Evolutionary conservation across 1,140 invertebrate species (phyloP), one percentile per base, ranked within the genome.

Genomic region (Drosophila lacteicornis): DNA sequence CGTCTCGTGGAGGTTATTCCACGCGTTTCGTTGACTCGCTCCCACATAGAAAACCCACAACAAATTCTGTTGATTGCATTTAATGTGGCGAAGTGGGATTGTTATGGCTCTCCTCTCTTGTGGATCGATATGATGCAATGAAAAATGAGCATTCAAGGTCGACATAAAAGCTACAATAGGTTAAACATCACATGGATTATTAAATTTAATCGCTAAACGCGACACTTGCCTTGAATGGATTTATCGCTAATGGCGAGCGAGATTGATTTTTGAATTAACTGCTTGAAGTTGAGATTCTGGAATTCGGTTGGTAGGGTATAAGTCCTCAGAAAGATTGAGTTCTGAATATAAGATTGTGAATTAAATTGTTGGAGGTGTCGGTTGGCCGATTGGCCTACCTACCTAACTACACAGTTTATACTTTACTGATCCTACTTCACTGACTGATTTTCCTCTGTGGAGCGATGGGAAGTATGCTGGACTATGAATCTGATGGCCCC

Each of bases 1-100:
- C 84, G 84, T 88, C 84, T 88, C 59, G 73, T 83, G 51, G 80
- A 67, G 50, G 79, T 69, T 79, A 79, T 79, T 85, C 75, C 75
- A 81, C 75, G 81, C 85, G 85, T 74, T 80, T 75, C 79, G 84
- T 53, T 87, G 84, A 45, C 47, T 82, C 42, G 45, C 51, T 78
- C n/a, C 73, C 47, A 17, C 67, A 81, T 76, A 55, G 80, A 84
- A 76, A 63, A 33, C 46, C 19, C 49, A 43, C 57, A 56, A 25
- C 51, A 59, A 76, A 73, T 49, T 49, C 60, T 55, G 27, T 74
- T 57, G 56, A 56, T 73, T 63, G 67, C 75, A 77, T 49, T 55
- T 65, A 65, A 67, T 67, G 43, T 49, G 61, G 58, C 77, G 58
- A 82, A 71, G 81, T 81, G 82, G 71, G 66, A 84, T 77, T 77